Base-by-base conservation (phyloP, 1,140 invertebrate genomes). In the Holcopasites calliopsidis region DNA sequence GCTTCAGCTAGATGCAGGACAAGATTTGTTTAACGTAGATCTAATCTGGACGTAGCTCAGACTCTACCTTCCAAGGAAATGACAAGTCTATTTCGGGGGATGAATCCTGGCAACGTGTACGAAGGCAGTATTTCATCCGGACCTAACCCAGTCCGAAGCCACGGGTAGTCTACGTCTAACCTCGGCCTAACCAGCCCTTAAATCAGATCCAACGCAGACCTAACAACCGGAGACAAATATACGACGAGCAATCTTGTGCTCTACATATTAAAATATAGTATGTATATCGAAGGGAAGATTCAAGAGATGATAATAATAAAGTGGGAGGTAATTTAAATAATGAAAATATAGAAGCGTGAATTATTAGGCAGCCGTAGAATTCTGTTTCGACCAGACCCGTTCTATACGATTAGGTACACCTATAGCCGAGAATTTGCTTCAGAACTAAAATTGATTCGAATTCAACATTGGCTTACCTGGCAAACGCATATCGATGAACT, bases 121-220 rank as follows among this genome's bases (percentile, higher is more conserved):
- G 60, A 18, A 18, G 8, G 38, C 23, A 42, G 31, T 62, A 62
- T 62, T 62, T 62, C 40, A 62, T 62, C 26, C 40, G 26, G 26
- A 31, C n/a, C 26, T 31, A 62, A 62, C 60, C 26, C 60, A 44
- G 42, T 28, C 40, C 40, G n/a, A n/a, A 44, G 23, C 40, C 26
- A 31, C 18, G 44, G 40, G 40, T 62, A 31, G 60, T 21, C 60
- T 31, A 23, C 8, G 42, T 62, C 60, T 62, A 62, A 62, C 60
- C 40, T n/a, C 42, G 60, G 44, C 60, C 60, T 31, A 62, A 47
- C 40, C 26, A 16, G 40, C 40, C 13, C 16, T 40, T 62, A 62
- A 62, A 62, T 62, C 60, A 62, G 60, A 62, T 62, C 42, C 40
- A 44, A 62, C 31, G 42, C 60, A 21, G 26, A 26, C 40, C 60